These are phyloP conservation scores for Tauraco erythrolophus DNA, from an alignment of 2,113 vertebrate species.

Conservation along the genomic window DNA sequence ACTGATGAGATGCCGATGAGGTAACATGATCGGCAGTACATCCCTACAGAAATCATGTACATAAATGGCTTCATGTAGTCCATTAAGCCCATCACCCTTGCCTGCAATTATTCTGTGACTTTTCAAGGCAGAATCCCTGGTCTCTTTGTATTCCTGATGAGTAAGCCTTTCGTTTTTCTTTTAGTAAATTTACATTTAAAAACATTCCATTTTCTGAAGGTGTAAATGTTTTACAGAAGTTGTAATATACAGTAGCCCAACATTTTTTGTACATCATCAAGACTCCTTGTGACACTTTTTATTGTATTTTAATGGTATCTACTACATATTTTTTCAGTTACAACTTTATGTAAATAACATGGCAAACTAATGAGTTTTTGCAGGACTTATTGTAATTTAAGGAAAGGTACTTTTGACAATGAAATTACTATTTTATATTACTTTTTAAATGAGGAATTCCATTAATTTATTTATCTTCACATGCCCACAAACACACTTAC, in stretches of 20 bases:
- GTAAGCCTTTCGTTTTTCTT: neutral
- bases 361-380: neutral
- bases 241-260: neutral
- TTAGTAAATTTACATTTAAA: neutral
- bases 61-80: neutral
- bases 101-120: neutral
- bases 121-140: neutral
- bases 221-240: neutral
- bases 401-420: neutral
- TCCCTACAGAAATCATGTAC: accelerated
- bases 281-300: neutral
- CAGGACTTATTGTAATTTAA: neutral
- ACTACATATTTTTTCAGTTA: neutral
- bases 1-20: neutral
- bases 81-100: neutral
- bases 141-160: neutral
- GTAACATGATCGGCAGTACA: neutral
- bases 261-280: neutral
- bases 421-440: neutral
- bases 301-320: neutral
- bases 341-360: neutral
- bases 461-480: neutral
- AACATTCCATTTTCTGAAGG: neutral
- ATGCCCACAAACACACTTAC: neutral
- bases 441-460: neutral